Conservation (phyloP, 2,797 vertebrate species). For the Phalanger gymnotis region DNA sequence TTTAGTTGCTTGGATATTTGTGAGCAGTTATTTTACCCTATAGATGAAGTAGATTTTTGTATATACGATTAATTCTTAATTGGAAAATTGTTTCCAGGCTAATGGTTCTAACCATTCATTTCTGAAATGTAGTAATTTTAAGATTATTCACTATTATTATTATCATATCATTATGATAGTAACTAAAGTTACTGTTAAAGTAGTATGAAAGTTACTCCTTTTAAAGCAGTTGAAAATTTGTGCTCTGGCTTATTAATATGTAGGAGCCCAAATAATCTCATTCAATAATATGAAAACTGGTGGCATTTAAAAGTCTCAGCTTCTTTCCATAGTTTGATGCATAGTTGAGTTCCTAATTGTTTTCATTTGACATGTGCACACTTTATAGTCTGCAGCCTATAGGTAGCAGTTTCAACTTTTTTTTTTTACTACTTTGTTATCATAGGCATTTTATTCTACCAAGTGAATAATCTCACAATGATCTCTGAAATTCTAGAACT, state of each 20-base stretch:
- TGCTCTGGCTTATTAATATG: not conserved
- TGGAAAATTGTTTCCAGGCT: conserved; percentile 23
- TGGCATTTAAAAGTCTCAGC: conserved; percentile 25
- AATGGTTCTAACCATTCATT: conserved; percentile 26
- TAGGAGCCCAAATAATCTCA: conserved; percentile 18
- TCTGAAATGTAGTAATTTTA: conserved; percentile 23
- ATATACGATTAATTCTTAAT: not conserved
- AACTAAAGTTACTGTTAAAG: not conserved
- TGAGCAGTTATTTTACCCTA: not conserved
- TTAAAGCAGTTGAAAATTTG: conserved; percentile 25
- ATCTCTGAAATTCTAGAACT: conserved; percentile 83
- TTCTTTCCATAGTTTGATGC: conserved; percentile 43
- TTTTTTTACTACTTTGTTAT: conserved; percentile 58
- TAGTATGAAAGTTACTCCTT: not conserved
- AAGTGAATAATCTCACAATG: conserved; percentile 81
- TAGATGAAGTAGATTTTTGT: not conserved
- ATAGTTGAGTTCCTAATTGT: conserved; percentile 42
- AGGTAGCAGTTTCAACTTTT: conserved; percentile 42
- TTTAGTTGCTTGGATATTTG: conserved; percentile 31
- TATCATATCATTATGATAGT: not conserved
- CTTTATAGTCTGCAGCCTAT: conserved; percentile 62
- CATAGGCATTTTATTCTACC: conserved; percentile 74
- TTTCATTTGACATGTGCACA: conserved; percentile 5
- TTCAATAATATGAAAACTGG: conserved; percentile 22
- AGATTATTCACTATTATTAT: not conserved